These are phyloP conservation scores for Morinoia aosen DNA, from an alignment of 2,888 invertebrate species.

Conservation along the genomic window DNA sequence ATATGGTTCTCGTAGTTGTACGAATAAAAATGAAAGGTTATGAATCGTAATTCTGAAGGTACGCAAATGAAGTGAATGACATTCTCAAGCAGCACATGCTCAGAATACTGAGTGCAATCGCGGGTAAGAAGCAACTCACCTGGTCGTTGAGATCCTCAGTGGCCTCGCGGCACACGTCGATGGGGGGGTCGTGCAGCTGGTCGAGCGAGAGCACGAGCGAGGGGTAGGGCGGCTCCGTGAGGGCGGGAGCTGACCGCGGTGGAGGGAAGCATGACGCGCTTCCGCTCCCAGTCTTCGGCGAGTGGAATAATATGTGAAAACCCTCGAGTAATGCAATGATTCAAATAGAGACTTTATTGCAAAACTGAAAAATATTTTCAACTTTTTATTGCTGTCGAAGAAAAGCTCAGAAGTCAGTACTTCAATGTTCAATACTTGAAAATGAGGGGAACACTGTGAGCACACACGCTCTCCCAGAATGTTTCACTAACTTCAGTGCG, in stretches of 20 bases:
- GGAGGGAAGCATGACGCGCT: background rate
- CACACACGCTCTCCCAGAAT: too few species aligned
- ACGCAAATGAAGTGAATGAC: too few species aligned
- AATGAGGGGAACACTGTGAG: too few species aligned
- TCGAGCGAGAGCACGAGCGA: slow-evolving; percentile 16
- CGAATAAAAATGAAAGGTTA: background rate
- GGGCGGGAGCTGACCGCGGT: background rate
- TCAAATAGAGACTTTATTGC: too few species aligned
- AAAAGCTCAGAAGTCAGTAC: too few species aligned
- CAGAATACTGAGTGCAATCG: too few species aligned
- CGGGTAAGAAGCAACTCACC: background rate
- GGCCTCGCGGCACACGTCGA: slow-evolving; percentile 37
- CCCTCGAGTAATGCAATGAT: background rate
- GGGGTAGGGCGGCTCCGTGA: slow-evolving; percentile 22
- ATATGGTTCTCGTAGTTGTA: background rate
- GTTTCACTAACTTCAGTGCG: too few species aligned
- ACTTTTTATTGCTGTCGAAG: too few species aligned
- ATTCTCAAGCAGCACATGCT: too few species aligned
- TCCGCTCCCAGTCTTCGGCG: background rate
- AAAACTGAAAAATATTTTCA: too few species aligned
- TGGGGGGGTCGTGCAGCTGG: slow-evolving; percentile 39
- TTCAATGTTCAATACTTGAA: too few species aligned
- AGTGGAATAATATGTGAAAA: background rate
- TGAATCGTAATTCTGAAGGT: too few species aligned
- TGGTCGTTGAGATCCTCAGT: slow-evolving; percentile 49